Evolutionary conservation across 1,140 invertebrate species (phyloP).

Genomic region (Drosophila chauvacae): DNA sequence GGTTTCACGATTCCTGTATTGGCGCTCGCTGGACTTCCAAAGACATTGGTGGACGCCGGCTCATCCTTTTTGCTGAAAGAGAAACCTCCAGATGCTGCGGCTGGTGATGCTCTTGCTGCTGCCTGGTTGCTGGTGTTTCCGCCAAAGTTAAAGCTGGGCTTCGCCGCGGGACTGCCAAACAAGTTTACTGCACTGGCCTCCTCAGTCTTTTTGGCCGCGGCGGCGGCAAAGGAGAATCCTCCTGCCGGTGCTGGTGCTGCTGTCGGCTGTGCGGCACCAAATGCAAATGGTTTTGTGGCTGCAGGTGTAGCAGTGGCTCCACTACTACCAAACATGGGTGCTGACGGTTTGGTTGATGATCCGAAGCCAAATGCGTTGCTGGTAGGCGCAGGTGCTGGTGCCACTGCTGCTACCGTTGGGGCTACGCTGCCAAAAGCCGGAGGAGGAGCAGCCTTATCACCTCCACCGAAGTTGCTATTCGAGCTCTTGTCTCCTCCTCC

Average conservation of each 20-base stretch:
- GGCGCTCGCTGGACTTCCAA: conserved; percentile 7
- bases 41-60: conserved; percentile 6
- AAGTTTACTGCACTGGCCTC: conserved; percentile 19
- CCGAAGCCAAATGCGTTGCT: conserved; percentile 45
- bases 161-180: conserved; percentile 32
- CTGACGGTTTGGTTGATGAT: conserved; percentile 2
- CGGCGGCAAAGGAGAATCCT: conserved; percentile 56
- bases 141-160: conserved; percentile 54
- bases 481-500: conserved; percentile 1
- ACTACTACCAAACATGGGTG: conserved; percentile 31
- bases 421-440: conserved; percentile 22
- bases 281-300: conserved; percentile 35
- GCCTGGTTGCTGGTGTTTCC: conserved; percentile 14
- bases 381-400: not conserved
- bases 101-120: not conserved
- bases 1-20: conserved; percentile 21
- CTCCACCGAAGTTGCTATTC: conserved; percentile 38
- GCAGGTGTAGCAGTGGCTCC: not conserved
- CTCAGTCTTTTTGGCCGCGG: conserved; percentile 24
- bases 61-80: conserved; percentile 27
- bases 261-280: conserved; percentile 21
- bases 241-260: conserved; percentile 19
- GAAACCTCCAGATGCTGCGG: conserved; percentile 19
- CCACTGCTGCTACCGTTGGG: conserved; percentile 1
- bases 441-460: conserved; percentile 3